These are phyloP conservation scores for Rhinichthys klamathensis DNA, from an alignment of 2,113 vertebrate genomes.

Conservation along the genomic window DNA sequence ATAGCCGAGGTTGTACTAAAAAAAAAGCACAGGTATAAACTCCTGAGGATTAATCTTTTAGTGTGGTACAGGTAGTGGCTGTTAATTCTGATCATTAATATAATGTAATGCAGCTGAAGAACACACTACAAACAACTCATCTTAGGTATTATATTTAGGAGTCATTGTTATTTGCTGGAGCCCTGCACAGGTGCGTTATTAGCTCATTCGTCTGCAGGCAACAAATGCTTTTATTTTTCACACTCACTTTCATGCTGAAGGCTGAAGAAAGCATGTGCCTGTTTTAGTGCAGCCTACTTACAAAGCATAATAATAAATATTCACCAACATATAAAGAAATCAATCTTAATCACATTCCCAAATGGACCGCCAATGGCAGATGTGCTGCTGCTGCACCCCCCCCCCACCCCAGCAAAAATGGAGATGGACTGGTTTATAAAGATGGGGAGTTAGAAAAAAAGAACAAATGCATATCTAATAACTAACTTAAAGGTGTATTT, in stretches of 20 bases:
- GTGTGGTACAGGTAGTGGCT: background rate
- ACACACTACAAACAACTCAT: background rate
- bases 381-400: background rate
- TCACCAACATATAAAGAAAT: background rate
- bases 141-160: conserved; percentile 8
- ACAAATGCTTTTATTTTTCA: conserved; percentile 32
- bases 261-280: background rate
- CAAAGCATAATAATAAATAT: conserved; percentile 20
- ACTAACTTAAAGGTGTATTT: background rate
- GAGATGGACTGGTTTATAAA: background rate
- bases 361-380: background rate
- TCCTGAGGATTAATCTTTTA: background rate
- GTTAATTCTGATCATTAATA: conserved; percentile 23
- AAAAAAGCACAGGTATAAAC: background rate
- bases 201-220: conserved; percentile 27
- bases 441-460: background rate
- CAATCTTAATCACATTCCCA: background rate
- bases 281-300: conserved; percentile 31
- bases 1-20: background rate
- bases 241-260: conserved; percentile 37
- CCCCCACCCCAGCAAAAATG: background rate
- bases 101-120: conserved; percentile 22
- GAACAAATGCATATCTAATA: too few species aligned
- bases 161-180: conserved; percentile 9
- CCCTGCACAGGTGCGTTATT: conserved; percentile 9